phyloP scores from a whole-genome alignment of 2,113 vertebrate species.

The Tylochromis polylepis region DNA sequence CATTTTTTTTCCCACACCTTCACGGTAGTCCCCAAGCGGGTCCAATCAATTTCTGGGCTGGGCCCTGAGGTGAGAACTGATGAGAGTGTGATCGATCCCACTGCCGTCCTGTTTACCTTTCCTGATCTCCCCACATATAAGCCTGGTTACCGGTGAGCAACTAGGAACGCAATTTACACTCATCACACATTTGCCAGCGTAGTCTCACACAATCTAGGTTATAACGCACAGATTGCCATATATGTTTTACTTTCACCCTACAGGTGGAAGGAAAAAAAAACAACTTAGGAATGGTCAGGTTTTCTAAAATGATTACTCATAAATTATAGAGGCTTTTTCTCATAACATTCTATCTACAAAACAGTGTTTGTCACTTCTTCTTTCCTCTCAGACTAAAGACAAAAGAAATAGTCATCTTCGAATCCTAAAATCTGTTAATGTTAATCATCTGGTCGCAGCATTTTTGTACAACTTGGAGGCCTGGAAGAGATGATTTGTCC shows the following conservation, averaged over 20 bases:
- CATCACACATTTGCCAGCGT: constrained; percentile 19
- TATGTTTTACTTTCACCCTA: not conserved
- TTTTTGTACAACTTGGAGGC: not conserved
- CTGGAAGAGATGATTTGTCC: not conserved
- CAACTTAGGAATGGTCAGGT: not conserved
- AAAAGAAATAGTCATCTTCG: not conserved
- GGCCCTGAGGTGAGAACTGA: constrained; percentile 67
- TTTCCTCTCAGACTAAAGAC: not conserved
- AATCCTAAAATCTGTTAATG: not conserved
- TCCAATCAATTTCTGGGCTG: constrained; percentile 51
- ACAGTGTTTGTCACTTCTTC: not conserved
- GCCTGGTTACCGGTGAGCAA: not conserved
- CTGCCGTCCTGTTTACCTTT: constrained; percentile 61
- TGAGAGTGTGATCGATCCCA: constrained; percentile 72
- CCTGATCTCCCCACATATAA: constrained; percentile 29
- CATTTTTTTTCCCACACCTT: constrained; percentile 41
- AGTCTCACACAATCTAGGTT: not conserved
- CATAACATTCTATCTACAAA: not conserved
- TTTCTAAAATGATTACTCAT: not conserved
- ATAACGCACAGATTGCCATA: not conserved
- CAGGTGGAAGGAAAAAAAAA: not conserved
- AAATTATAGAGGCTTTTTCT: not conserved
- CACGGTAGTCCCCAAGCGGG: constrained; percentile 32
- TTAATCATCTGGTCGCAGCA: not conserved
- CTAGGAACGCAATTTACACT: constrained; percentile 6